Evolutionary conservation across 2,888 invertebrate genomes (phyloP), one percentile per base, ranked within the genome.

Genomic region (Brachyptera putata): DNA sequence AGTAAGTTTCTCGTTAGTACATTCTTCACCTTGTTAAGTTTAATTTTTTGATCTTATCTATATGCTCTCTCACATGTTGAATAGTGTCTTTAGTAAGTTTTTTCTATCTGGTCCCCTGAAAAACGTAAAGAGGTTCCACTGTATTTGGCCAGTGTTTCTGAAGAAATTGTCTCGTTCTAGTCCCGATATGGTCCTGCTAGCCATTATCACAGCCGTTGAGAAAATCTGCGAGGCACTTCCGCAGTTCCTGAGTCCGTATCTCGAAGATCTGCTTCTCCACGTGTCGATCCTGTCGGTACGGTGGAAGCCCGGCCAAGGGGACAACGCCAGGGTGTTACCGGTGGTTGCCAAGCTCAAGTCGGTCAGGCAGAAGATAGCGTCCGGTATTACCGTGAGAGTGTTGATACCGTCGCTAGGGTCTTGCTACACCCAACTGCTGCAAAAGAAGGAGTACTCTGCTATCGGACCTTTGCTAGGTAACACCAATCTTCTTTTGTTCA

Each of bases 181-280:
- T 21, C 82, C 85, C 0, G 84, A 84, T 67, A 68, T 85, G 18
- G 75, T 84, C 0, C 73, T 87, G n/a, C 72, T 87, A 16, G 89
- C 91, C 71, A 83, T 87, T 4, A 80, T 93, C 1, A 89, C 90
- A 1, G 86, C 90, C 0, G 76, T 93, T 30, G 84, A 88, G 61
- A 92, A 91, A 74, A 84, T 95, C 39, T 82, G 94, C 3, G 89
- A 91, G 70, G 85, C 87, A 24, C 73, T 95, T 41, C 86, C 91
- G 0, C 77, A 88, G 37, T 96, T 95, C 72, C 73, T 96, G 64
- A 93, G 91, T 63, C 90, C 92, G 0, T 94, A 94, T 74, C 76
- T 95, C 30, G 83, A 84, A 65, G 84, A 87, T 67, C 78, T 91
- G 30, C 71, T 91, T 1, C 79, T 78, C 7, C 83, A 86, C 66